phyloP scores from a whole-genome alignment of 2,797 vertebrate species.

The Myripristis jacobus region DNA sequence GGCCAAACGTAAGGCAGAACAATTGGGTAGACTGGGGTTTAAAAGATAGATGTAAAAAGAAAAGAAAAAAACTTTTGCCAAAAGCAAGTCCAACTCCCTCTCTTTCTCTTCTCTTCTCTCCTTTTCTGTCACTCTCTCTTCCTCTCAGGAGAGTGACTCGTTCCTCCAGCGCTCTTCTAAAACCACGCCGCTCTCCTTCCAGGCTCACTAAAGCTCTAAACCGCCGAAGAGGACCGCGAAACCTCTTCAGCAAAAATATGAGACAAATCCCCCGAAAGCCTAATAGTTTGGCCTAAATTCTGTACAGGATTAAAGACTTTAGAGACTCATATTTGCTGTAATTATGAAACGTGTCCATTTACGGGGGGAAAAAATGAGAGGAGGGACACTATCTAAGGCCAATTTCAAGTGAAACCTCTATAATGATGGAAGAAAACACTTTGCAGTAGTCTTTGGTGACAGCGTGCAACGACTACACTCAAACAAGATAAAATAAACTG shows the following conservation, averaged over 20 bases:
- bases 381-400: not conserved
- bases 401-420: slow-evolving; percentile 5
- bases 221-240: slow-evolving; percentile 15
- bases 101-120: not conserved
- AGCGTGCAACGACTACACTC: not conserved
- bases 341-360: slow-evolving; percentile 40
- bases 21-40: slow-evolving; percentile 12
- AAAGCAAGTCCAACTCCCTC: slow-evolving; percentile 18
- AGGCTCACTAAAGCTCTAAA: slow-evolving; percentile 19
- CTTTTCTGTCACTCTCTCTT: not conserved
- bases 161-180: slow-evolving; percentile 16
- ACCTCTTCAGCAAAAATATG: slow-evolving; percentile 39
- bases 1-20: slow-evolving; percentile 24
- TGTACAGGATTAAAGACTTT: slow-evolving; percentile 48
- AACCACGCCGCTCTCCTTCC: slow-evolving; percentile 19
- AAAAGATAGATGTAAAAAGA: too few relatives aligned
- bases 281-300: slow-evolving; percentile 57
- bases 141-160: not conserved
- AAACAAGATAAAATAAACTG: slow-evolving; percentile 20
- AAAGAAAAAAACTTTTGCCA: slow-evolving; percentile 26
- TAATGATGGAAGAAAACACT: slow-evolving; percentile 2
- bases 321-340: slow-evolving; percentile 28
- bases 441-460: slow-evolving; percentile 10
- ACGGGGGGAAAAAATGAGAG: not conserved
- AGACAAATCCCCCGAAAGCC: slow-evolving; percentile 56